Evolutionary conservation across 2,888 invertebrate genomes (phyloP).

Genomic region (Megamerina dolium): DNA sequence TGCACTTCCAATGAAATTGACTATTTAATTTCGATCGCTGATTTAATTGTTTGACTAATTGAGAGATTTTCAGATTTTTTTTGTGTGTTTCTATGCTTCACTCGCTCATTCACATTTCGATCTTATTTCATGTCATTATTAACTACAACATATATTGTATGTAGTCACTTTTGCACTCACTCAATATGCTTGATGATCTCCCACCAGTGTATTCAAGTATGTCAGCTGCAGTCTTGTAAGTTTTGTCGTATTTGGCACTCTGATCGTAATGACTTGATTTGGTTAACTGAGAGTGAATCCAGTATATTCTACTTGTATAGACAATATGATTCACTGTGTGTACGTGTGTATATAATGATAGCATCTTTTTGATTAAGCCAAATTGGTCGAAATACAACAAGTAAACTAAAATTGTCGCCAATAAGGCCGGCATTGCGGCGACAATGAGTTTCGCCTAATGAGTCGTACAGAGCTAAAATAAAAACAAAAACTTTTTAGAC

Average conservation of each 20-base stretch:
- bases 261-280: conserved; percentile 42
- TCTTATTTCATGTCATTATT: neutral
- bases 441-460: conserved; percentile 17
- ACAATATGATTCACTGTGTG: too few species aligned
- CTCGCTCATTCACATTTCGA: too few species aligned
- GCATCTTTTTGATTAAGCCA: conserved; percentile 30
- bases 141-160: neutral
- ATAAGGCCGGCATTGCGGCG: conserved; percentile 24
- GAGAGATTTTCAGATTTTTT: conserved; percentile 44
- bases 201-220: conserved; percentile 3
- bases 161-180: neutral
- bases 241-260: conserved; percentile 38
- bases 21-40: conserved; percentile 33
- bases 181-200: conserved; percentile 7
- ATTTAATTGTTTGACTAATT: conserved; percentile 50
- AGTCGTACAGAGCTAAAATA: neutral
- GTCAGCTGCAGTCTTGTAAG: conserved; percentile 17
- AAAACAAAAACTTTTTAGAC: too few species aligned
- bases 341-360: conserved; percentile 22
- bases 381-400: conserved; percentile 8
- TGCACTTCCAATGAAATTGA: neutral
- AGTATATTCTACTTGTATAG: too few species aligned
- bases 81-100: neutral
- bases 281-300: conserved; percentile 14
- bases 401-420: conserved; percentile 6